Evolutionary conservation across 2,888 invertebrate genomes (phyloP).

Genomic region (Lasioglossum oenotherae): DNA sequence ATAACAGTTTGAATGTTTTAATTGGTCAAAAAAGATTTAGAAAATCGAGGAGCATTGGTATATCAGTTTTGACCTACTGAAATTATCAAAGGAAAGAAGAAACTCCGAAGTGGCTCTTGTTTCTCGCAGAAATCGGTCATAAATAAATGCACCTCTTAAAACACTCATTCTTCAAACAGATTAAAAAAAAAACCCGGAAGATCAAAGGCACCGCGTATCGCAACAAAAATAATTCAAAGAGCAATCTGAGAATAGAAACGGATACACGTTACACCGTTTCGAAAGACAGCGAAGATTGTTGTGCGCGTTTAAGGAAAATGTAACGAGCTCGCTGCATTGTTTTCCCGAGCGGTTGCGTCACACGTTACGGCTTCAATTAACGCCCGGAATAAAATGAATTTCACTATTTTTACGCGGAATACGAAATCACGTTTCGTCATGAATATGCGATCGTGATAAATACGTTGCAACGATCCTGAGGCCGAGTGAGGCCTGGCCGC

Average conservation of each 20-base stretch:
- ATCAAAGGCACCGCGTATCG: not conserved
- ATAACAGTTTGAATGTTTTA: too few species aligned
- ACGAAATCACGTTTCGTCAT: not conserved
- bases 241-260: not conserved
- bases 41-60: too few species aligned
- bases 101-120: too few species aligned
- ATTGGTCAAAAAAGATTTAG: too few species aligned
- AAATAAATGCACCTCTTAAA: not conserved
- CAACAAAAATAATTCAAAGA: not conserved
- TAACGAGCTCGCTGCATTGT: not conserved
- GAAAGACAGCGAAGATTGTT: not conserved
- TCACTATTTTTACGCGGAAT: slow-evolving; percentile 8
- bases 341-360: not conserved
- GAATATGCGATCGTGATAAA: not conserved
- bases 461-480: not conserved
- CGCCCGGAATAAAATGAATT: not conserved
- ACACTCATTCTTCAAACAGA: not conserved
- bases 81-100: not conserved
- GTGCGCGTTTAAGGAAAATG: not conserved
- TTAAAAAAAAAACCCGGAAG: not conserved
- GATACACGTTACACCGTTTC: not conserved
- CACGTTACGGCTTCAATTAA: not conserved
- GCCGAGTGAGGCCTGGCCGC: not conserved
- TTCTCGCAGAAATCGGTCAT: not conserved
- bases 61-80: not conserved